These are phyloP conservation scores for Endotricha flammealis DNA, from an alignment of 2,888 invertebrate species.

Conservation along the genomic window DNA sequence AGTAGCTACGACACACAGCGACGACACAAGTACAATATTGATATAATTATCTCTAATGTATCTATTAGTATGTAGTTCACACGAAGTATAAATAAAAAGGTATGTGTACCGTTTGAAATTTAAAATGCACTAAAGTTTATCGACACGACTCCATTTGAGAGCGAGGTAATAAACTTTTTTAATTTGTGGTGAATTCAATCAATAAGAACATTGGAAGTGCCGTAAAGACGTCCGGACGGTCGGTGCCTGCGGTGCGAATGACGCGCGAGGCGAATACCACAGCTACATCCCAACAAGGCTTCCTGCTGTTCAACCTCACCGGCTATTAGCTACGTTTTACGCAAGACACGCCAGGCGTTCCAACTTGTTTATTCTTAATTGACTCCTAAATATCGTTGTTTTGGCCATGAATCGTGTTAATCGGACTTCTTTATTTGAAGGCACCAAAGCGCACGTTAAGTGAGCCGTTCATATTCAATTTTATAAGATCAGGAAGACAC, in stretches of 20 bases:
- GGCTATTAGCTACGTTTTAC: slow-evolving; percentile 66
- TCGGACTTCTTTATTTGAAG: slow-evolving; percentile 63
- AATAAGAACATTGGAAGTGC: slow-evolving; percentile 52
- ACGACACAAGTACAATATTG: too few species aligned
- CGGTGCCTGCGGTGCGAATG: slow-evolving; percentile 39
- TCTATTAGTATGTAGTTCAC: too few species aligned
- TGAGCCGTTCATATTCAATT: slow-evolving; percentile 33
- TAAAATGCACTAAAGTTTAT: too few species aligned
- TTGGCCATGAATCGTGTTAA: slow-evolving; percentile 63
- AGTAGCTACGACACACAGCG: too few species aligned
- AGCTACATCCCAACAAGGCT: slow-evolving; percentile 42
- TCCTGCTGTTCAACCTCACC: slow-evolving; percentile 64
- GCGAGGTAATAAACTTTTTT: slow-evolving; percentile 42
- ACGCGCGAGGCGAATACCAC: slow-evolving; percentile 30
- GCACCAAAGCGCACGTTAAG: slow-evolving; percentile 40
- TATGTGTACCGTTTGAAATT: too few species aligned
- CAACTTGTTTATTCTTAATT: slow-evolving; percentile 65
- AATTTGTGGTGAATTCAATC: slow-evolving; percentile 58
- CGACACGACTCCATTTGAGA: slow-evolving; percentile 28
- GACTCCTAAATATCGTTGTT: slow-evolving; percentile 69
- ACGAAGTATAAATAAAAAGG: too few species aligned
- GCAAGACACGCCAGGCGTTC: slow-evolving; percentile 53
- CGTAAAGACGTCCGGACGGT: slow-evolving; percentile 43
- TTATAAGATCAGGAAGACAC: not conserved
- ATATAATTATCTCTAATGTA: too few species aligned